These are phyloP conservation scores for Cataglyphis cursor DNA, from an alignment of 2,888 invertebrate genomes.

Conservation along the genomic window DNA sequence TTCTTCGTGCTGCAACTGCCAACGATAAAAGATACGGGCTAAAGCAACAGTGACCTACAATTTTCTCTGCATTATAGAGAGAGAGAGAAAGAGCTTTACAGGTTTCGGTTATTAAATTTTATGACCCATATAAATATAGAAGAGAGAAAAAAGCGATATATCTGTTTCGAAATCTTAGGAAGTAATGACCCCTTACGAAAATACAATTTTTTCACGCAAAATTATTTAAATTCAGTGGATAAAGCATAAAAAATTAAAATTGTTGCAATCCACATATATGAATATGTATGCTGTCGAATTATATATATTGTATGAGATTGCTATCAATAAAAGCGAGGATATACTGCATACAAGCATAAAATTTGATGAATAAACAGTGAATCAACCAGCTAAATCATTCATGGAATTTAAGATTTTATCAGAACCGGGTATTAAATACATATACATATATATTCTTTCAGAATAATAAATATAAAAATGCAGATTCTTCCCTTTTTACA, in stretches of 20 bases:
- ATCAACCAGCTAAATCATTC: not conserved
- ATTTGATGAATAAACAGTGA: slow-evolving; percentile 15
- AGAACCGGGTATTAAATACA: not conserved
- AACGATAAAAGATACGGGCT: slow-evolving; percentile 21
- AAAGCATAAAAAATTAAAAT: not conserved
- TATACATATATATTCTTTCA: not conserved
- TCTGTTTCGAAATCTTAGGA: not conserved
- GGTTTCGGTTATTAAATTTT: slow-evolving; percentile 66
- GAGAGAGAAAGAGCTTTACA: not conserved
- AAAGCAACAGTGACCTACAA: slow-evolving; percentile 35
- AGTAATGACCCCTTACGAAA: not conserved
- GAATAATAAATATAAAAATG: not conserved
- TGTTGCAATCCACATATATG: not conserved
- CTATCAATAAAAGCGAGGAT: not conserved
- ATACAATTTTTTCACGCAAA: not conserved
- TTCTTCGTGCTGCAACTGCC: slow-evolving; percentile 43
- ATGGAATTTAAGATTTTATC: not conserved
- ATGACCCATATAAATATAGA: slow-evolving; percentile 25
- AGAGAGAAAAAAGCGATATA: not conserved
- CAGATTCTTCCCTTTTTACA: not conserved
- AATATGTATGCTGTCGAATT: not conserved
- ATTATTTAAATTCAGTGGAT: not conserved
- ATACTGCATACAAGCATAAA: not conserved
- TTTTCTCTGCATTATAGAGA: slow-evolving; percentile 9
- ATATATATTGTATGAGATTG: not conserved